These are phyloP conservation scores for Budorcas taxicolor DNA, from an alignment of 2,113 vertebrate species.

Conservation along the genomic window DNA sequence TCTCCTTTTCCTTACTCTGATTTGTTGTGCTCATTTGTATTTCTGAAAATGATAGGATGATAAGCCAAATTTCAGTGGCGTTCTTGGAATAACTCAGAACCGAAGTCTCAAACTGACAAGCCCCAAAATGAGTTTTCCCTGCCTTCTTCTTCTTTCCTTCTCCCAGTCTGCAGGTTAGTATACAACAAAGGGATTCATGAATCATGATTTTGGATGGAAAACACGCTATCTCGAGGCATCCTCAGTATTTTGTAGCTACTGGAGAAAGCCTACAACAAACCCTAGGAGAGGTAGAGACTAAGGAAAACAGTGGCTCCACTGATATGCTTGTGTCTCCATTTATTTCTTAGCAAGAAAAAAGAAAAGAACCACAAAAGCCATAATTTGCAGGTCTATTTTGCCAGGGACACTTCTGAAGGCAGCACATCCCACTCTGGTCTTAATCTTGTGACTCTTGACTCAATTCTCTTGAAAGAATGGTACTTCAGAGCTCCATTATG, in stretches of 20 bases:
- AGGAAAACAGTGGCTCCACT: background rate
- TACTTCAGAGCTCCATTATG: no score
- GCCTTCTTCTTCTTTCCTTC: background rate
- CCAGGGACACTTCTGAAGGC: background rate
- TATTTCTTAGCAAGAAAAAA: slow-evolving; percentile 17
- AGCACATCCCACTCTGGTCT: background rate
- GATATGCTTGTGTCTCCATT: background rate
- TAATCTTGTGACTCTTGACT: background rate
- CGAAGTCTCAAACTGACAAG: background rate
- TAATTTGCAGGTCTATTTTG: background rate
- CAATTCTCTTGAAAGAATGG: background rate
- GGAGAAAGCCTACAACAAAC: background rate
- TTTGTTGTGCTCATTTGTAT: background rate
- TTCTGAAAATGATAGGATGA: background rate
- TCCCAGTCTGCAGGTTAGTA: background rate
- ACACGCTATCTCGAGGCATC: background rate
- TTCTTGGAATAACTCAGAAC: background rate
- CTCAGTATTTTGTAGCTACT: background rate
- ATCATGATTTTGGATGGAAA: slow-evolving; percentile 5
- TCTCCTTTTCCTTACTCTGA: background rate
- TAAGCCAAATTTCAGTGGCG: background rate
- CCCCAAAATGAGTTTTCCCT: background rate
- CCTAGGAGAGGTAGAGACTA: background rate
- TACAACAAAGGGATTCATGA: background rate
- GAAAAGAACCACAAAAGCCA: slow-evolving; percentile 1